Evolutionary conservation across 2,888 invertebrate species (phyloP), one percentile per base, ranked within the genome.

Genomic region (Caenorhabditis sinica): DNA sequence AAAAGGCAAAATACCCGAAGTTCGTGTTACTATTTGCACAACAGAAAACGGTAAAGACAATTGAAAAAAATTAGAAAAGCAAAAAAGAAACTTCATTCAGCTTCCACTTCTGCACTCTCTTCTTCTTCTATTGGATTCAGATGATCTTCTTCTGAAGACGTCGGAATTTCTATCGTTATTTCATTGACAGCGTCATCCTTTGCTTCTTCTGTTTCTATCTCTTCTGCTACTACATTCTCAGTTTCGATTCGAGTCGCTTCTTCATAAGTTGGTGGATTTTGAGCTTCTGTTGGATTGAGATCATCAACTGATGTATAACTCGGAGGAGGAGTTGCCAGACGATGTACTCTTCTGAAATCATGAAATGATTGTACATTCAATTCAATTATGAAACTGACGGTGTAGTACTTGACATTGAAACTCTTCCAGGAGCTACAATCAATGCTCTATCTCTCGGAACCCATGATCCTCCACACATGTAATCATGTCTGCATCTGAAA

Each of bases 381-480:
- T 11, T 15, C 30, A 56, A 66, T 36, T 13, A 23, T 15, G 15
- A 43, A 40, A 20, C 13, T 36, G 25, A 83, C 83, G 83, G 69
- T 23, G 79, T 60, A 33, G 69, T 71, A 40, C 71, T 79, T 17
- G 85, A 76, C 61, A 87, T 69, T 20, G 87, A 77, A 43, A 85
- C 87, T 65, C 87, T 68, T 33, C 87, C 87, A 15, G 87, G 85
- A 17, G 86, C 84, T 0, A 87, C 87, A 36, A 87, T 81, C 1
- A 87, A 63, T 28, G 87, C 87, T 30, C 87, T 65, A 73, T 88
- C 88, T 30, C 88, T 83, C 13, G 86, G 88, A 72, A 88, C 79
- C 88, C 86, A 88, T 25, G 86, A 82, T 40, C 88, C 86, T 20
- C 88, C 88, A 68, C 88, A 88, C 80, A 86, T 82, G 66, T 86